Evolutionary conservation across 2,888 invertebrate species (phyloP).

Genomic region (Pharmacophagus antenor): DNA sequence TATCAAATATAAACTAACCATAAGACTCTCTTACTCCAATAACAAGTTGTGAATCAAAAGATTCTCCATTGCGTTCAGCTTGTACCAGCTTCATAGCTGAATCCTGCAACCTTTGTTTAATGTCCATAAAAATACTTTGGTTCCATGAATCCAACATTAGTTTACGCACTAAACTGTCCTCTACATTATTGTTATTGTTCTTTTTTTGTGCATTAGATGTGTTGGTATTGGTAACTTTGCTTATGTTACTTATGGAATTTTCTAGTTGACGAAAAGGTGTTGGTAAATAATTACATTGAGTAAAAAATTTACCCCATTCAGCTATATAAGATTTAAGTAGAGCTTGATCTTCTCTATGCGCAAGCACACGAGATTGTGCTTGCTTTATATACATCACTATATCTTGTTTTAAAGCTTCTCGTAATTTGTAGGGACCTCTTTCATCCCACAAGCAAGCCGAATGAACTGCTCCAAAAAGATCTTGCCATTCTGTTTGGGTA

Average conservation of each 20-base stretch:
- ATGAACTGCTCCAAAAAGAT: conserved; percentile 97
- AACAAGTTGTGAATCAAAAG: conserved; percentile 97
- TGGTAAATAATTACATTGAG: conserved; percentile 97
- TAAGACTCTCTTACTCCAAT: conserved; percentile 99
- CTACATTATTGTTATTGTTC: conserved; percentile 82
- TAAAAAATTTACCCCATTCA: conserved; percentile 99
- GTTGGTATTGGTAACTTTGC: conserved; percentile 65
- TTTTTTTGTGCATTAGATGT: conserved; percentile 70
- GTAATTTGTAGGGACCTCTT: conserved; percentile 92
- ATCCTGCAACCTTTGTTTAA: conserved; percentile 94
- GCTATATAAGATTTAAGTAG: conserved; percentile 97
- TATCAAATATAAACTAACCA: conserved; percentile 76
- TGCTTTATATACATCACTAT: conserved; percentile 96
- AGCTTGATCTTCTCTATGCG: conserved; percentile 96
- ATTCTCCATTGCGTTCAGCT: conserved; percentile 97
- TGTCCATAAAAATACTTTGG: conserved; percentile 96
- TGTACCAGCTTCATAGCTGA: conserved; percentile 99
- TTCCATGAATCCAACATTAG: conserved; percentile 99
- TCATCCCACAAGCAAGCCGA: conserved; percentile 98
- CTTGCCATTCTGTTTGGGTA: conserved; percentile 97
- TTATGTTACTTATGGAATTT: conserved; percentile 85
- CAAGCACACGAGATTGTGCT: conserved; percentile 93
- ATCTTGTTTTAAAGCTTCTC: conserved; percentile 93
- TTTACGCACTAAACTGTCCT: conserved; percentile 95
- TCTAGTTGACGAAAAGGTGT: conserved; percentile 97